A percentile compares a stretch with the other conserved stretches of the same genome.
phyloP scores from a whole-genome alignment of 2,113 vertebrate genomes.

The Urocitellus parryii region DNA sequence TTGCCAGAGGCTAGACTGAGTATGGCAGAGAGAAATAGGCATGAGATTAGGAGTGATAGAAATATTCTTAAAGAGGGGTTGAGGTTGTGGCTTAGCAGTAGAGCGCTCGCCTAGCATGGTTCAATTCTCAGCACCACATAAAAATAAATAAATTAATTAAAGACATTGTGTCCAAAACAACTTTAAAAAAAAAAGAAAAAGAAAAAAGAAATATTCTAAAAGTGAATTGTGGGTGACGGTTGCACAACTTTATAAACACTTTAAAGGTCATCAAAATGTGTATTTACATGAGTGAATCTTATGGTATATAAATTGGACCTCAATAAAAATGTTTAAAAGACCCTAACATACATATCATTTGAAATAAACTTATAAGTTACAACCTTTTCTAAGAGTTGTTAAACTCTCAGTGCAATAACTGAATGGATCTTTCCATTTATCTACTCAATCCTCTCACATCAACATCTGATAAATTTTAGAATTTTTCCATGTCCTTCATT shows the following conservation, averaged over 20 bases:
- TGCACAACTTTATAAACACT: background rate
- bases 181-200: too few relatives aligned
- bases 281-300: background rate
- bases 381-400: background rate
- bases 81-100: too few relatives aligned
- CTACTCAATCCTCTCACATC: background rate
- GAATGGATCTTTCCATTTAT: background rate
- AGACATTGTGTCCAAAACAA: too few relatives aligned
- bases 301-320: background rate
- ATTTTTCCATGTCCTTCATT: background rate
- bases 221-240: background rate
- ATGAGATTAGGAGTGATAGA: background rate
- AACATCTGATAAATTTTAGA: slow-evolving; percentile 27
- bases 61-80: background rate
- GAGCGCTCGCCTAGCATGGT: too few relatives aligned
- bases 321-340: background rate
- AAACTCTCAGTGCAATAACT: background rate
- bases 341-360: background rate
- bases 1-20: background rate
- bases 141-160: too few relatives aligned
- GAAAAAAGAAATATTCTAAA: background rate
- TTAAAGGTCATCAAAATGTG: background rate
- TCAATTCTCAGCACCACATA: too few relatives aligned
- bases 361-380: background rate
- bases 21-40: background rate